Evolutionary conservation across 2,113 vertebrate genomes (phyloP).

Genomic region (Andinoacara biseriatus): DNA sequence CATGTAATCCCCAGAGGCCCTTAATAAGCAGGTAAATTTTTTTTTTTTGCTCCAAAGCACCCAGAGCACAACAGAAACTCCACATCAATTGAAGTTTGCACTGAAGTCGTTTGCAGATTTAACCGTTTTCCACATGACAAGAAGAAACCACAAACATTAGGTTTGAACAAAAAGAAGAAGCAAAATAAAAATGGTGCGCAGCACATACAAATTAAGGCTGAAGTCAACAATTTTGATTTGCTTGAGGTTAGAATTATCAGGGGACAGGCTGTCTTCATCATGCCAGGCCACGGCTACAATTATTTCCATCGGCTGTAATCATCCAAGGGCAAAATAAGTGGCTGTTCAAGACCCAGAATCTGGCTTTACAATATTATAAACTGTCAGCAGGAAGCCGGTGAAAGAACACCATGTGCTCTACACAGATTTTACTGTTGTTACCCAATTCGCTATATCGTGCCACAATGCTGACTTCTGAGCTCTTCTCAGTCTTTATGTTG

Average conservation of each 20-base stretch:
- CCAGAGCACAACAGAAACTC: neutral
- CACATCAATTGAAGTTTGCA: neutral
- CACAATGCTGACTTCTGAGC: neutral
- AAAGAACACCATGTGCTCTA: neutral
- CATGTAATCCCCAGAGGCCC: neutral
- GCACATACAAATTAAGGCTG: constrained; percentile 38
- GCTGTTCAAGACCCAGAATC: constrained; percentile 8
- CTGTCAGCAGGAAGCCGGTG: neutral
- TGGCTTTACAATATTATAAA: constrained; percentile 14
- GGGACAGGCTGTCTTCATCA: constrained; percentile 11
- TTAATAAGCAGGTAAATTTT: neutral
- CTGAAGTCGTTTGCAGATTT: neutral
- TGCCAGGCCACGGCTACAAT: constrained; percentile 27
- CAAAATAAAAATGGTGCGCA: constrained; percentile 22
- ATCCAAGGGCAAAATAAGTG: constrained; percentile 30
- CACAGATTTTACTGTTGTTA: neutral
- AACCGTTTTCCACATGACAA: neutral
- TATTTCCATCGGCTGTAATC: constrained; percentile 53
- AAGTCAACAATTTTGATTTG: constrained; percentile 47
- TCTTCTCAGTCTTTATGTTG: neutral
- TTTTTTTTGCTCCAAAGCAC: neutral
- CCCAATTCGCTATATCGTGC: neutral
- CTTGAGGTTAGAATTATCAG: constrained; percentile 47
- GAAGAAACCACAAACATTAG: constrained; percentile 30
- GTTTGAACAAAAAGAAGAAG: constrained; percentile 39